Conservation (phyloP, 2,888 invertebrate species). For the Trisateles emortualis region DNA sequence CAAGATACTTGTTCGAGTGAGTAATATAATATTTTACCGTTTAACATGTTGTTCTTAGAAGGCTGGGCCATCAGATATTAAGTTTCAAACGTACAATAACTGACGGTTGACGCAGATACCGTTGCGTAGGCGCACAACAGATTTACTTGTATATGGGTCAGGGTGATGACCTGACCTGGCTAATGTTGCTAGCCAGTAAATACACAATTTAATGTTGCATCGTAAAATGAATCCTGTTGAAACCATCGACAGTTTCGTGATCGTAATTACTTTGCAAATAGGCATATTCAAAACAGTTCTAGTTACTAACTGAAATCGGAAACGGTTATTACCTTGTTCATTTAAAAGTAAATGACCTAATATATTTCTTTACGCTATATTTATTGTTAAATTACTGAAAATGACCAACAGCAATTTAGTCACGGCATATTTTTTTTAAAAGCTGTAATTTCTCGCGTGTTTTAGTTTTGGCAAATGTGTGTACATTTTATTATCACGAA, state of each 20-base stretch:
- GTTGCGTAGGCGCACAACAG: constrained; percentile 75
- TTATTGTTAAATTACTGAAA: neutral
- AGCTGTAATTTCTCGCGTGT: neutral
- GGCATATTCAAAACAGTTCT: constrained; percentile 1
- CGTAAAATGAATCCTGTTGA: constrained; percentile 37
- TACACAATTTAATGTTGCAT: constrained; percentile 29
- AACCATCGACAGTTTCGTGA: neutral
- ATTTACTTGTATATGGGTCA: constrained; percentile 79
- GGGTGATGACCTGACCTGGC: constrained; percentile 63
- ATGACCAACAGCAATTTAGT: neutral
- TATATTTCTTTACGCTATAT: neutral
- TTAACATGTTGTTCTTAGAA: constrained; percentile 53
- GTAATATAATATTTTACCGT: neutral
- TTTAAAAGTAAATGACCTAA: neutral
- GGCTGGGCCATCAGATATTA: constrained; percentile 51
- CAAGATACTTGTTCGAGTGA: neutral
- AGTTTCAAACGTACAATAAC: constrained; percentile 55
- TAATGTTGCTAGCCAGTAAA: constrained; percentile 43
- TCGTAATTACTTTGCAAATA: constrained; percentile 1
- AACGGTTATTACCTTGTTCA: constrained; percentile 5
- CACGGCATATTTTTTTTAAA: neutral
- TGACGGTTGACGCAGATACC: constrained; percentile 63
- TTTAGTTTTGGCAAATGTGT: no score
- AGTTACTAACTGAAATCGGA: constrained; percentile 14
- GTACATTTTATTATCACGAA: neutral